Evolutionary conservation across 2,797 vertebrate genomes (phyloP), one percentile per base, ranked within the genome.

Genomic region (Pygocentrus nattereri): DNA sequence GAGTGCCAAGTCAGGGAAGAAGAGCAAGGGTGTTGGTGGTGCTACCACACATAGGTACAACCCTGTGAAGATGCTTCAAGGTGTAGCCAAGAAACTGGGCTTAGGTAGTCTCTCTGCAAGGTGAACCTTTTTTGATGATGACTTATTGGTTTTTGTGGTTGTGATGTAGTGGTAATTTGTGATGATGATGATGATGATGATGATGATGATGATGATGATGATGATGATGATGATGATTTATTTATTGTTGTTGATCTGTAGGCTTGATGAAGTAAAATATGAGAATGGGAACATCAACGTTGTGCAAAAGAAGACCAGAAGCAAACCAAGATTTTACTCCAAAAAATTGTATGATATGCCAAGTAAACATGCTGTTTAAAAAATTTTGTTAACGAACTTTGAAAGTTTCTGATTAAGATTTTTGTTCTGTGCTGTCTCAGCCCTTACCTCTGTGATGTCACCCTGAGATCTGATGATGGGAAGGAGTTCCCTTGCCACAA

Each of bases 401-500:
- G 6, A 34, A 4, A 3, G 3, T 58, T 50, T 82, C 27, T 76
- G 16, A 10, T 64, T n/a, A 15, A 50, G 30, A 68, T 1, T 59
- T 7, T 59, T 2, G 56, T 0, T 85, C 19, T 88, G 16, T 88
- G 49, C 79, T 38, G 83, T 41, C 74, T 47, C 88, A 99, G 98
- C 91, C 95, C 95, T 0, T 96, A 96, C 90, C 93, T 98, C 18
- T 97, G 94, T 91, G 97, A 99, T 81, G 97, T 99, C 79, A 98
- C 96, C 69, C 91, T 99, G 88, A 97, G 96, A 88, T 97, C 98
- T 82, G 93, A 96, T 87, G 97, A 99, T 88, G 97, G 97, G 82
- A 97, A 96, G 88, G 97, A 99, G 90, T 98, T 98, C 90, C 95
- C 94, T 0, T 99, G 98, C 90, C 98, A 99, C 92, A 99, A 99